Conservation (phyloP, 1,140 invertebrate genomes). For the Eueides isabella region DNA sequence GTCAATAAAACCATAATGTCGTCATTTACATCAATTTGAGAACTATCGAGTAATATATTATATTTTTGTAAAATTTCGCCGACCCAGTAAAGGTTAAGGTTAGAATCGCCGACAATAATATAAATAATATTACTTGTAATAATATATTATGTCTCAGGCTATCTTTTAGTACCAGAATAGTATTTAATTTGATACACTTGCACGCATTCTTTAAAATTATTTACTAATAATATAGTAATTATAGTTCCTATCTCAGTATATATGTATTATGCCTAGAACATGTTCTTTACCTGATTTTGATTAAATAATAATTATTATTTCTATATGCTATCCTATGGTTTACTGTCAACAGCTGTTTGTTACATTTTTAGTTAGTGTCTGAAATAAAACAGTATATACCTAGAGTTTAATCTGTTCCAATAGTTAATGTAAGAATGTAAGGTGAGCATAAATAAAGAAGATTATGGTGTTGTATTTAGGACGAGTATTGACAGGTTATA, state of each 20-base stretch:
- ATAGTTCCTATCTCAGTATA: constrained; percentile 4
- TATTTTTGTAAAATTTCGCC: constrained; percentile 15
- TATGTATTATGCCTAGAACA: neutral
- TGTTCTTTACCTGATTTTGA: neutral
- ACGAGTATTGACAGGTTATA: constrained; percentile 34
- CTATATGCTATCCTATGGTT: neutral
- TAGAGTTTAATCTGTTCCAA: constrained; percentile 29
- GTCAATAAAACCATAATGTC: neutral
- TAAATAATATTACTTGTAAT: neutral
- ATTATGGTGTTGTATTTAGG: constrained; percentile 33
- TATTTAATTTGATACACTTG: neutral
- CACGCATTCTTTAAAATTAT: neutral
- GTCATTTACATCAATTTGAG: neutral
- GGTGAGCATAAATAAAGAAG: constrained; percentile 29
- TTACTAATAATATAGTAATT: neutral
- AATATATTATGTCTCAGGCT: neutral
- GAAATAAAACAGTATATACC: neutral
- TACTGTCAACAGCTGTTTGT: neutral
- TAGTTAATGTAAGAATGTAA: constrained; percentile 21
- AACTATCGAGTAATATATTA: neutral
- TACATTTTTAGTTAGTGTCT: neutral
- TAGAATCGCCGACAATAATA: constrained; percentile 10
- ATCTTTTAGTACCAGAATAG: neutral
- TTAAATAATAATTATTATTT: neutral
- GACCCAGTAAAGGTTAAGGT: neutral